Percentiles rank a stretch among this genome's conserved stretches.
Evolutionary conservation across 2,888 invertebrate species (phyloP).

Genomic region (Augiades crinisus): DNA sequence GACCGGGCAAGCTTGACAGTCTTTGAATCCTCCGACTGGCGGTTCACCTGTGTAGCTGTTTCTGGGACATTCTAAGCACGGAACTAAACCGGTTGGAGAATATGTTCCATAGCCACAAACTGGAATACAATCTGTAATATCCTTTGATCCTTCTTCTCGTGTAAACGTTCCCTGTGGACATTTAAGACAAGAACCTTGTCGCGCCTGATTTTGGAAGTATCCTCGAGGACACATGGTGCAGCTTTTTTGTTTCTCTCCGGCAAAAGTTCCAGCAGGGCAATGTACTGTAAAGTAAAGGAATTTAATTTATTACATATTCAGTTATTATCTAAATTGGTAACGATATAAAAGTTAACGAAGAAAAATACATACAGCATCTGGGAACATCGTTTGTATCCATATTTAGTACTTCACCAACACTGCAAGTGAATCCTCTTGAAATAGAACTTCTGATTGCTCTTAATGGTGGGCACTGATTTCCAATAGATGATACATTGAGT

Average conservation of each 20-base stretch:
- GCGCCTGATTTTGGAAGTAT: slow-evolving; percentile 95
- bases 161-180: slow-evolving; percentile 98
- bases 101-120: slow-evolving; percentile 98
- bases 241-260: slow-evolving; percentile 93
- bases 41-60: slow-evolving; percentile 95
- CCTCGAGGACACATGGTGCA: slow-evolving; percentile 96
- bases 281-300: slow-evolving; percentile 83
- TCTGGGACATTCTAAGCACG: slow-evolving; percentile 96
- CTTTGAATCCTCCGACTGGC: slow-evolving; percentile 94
- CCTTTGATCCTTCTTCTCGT: slow-evolving; percentile 93
- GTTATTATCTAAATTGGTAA: too few relatives aligned
- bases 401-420: slow-evolving; percentile 95
- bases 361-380: slow-evolving; percentile 88
- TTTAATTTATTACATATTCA: too few relatives aligned
- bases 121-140: slow-evolving; percentile 92
- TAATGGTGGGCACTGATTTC: slow-evolving; percentile 95
- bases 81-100: slow-evolving; percentile 95
- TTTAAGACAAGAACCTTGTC: slow-evolving; percentile 93
- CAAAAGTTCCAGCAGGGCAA: slow-evolving; percentile 98
- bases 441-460: slow-evolving; percentile 92
- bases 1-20: slow-evolving; percentile 95
- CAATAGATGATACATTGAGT: slow-evolving; percentile 93
- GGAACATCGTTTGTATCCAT: slow-evolving; percentile 96
- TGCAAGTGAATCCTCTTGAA: slow-evolving; percentile 95
- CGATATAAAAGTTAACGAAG: not conserved